Percentiles rank a stretch among this genome's conserved stretches.
Conservation (phyloP, 92 coral and sea anemone species). For the Epizoanthus scotinus region DNA sequence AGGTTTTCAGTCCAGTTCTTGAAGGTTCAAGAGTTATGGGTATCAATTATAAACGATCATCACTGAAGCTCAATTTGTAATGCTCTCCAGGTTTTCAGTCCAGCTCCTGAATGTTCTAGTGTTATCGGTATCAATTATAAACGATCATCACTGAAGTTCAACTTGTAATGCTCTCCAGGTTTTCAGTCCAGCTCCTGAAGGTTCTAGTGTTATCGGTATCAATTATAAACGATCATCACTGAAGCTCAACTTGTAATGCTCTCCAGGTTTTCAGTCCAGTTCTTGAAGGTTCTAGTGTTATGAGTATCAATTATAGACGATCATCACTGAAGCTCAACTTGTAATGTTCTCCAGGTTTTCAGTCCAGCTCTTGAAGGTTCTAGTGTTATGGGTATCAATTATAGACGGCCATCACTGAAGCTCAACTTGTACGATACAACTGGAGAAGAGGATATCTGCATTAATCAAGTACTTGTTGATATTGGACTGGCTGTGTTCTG, state of each 20-base stretch:
- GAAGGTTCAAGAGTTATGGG: no score
- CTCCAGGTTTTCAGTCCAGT: slow-evolving; percentile 51
- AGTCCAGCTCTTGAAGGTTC: slow-evolving; percentile 2
- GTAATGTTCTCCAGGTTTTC: neutral
- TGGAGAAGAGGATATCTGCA: slow-evolving; percentile 80
- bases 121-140: no score
- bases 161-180: neutral
- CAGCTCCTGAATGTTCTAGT: no score
- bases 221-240: no score
- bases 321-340: neutral
- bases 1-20: no score
- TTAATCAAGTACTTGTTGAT: slow-evolving; percentile 75
- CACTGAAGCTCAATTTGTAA: no score
- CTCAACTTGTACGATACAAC: slow-evolving; percentile 84
- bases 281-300: slow-evolving; percentile 23
- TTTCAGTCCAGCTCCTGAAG: no score
- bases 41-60: no score
- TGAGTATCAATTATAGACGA: neutral
- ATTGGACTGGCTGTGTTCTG: slow-evolving; percentile 68
- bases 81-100: slow-evolving; percentile 53
- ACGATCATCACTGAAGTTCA: neutral
- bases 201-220: no score
- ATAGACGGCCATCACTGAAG: slow-evolving; percentile 66
- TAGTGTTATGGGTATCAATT: slow-evolving; percentile 54
- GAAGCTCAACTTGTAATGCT: no score